Conservation (phyloP, 2,888 invertebrate species). For the Eilema caniola region DNA sequence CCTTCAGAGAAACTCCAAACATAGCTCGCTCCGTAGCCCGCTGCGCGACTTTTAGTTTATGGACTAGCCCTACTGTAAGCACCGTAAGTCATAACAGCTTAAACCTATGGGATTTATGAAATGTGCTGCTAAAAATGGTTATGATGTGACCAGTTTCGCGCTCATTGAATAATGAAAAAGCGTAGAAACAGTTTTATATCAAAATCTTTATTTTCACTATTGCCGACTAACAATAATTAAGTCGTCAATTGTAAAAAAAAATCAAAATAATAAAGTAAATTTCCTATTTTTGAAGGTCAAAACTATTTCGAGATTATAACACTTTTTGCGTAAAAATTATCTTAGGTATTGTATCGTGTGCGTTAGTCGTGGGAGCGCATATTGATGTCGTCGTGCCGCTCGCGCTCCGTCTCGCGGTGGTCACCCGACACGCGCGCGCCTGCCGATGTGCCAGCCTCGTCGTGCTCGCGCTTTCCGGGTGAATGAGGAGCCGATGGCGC, state of each 20-base stretch:
- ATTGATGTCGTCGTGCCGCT: conserved; percentile 81
- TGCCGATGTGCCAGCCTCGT: conserved; percentile 80
- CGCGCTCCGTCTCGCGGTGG: conserved; percentile 78
- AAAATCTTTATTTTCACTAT: conserved; percentile 78
- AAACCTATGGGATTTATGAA: too few relatives aligned
- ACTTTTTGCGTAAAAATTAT: conserved; percentile 60
- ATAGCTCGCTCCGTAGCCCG: too few relatives aligned
- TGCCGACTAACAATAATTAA: conserved; percentile 81
- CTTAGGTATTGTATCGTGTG: conserved; percentile 41
- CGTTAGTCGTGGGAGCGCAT: conserved; percentile 76
- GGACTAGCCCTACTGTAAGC: too few relatives aligned
- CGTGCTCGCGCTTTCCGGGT: conserved; percentile 74
- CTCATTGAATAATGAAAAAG: neutral
- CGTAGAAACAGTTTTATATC: conserved; percentile 49
- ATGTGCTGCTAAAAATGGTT: neutral
- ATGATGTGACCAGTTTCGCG: too few relatives aligned
- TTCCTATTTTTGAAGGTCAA: conserved; percentile 74
- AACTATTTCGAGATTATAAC: conserved; percentile 57
- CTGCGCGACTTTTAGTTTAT: too few relatives aligned
- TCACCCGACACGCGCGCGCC: conserved; percentile 81
- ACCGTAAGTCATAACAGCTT: too few relatives aligned
- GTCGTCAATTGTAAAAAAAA: conserved; percentile 81
- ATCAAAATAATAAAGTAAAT: conserved; percentile 78
- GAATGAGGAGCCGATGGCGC: conserved; percentile 80
- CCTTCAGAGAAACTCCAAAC: too few relatives aligned